phyloP scores from a whole-genome alignment of 2,797 vertebrate species.

The Scomberomorus guttatus region DNA sequence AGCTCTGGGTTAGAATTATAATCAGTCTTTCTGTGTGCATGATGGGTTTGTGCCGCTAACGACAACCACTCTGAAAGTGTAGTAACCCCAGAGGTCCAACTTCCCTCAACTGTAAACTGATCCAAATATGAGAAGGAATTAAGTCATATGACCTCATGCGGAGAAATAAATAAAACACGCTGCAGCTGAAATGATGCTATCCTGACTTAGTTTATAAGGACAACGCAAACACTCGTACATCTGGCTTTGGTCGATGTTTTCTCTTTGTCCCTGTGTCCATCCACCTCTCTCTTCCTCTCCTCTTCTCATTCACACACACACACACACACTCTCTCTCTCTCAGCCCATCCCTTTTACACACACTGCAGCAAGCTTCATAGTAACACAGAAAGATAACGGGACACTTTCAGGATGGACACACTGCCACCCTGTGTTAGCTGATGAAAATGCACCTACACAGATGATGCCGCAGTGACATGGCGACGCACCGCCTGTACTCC shows the following conservation, averaged over 20 bases:
- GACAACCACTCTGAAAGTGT: background rate
- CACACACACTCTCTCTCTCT: background rate
- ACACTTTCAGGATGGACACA: conserved; percentile 53
- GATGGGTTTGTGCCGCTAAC: conserved; percentile 9
- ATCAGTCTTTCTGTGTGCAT: conserved; percentile 12
- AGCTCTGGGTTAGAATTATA: conserved; percentile 2
- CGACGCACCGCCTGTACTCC: conserved; percentile 43
- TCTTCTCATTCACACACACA: background rate
- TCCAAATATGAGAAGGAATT: conserved; percentile 19
- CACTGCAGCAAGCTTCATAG: conserved; percentile 58
- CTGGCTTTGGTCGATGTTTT: conserved; percentile 44
- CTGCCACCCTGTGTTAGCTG: conserved; percentile 79
- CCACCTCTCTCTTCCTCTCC: conserved; percentile 62
- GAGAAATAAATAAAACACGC: background rate
- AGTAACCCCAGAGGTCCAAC: background rate
- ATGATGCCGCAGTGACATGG: conserved; percentile 66
- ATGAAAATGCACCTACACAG: conserved; percentile 53
- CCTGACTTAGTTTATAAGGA: background rate
- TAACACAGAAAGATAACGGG: background rate
- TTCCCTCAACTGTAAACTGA: conserved; percentile 17
- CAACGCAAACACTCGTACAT: conserved; percentile 4
- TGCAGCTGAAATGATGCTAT: conserved; percentile 4
- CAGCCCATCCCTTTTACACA: conserved; percentile 49
- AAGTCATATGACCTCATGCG: background rate
- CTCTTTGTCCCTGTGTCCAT: conserved; percentile 80